Evolutionary conservation across 2,797 vertebrate species (phyloP), one percentile per base, ranked within the genome.

Genomic region (Channallabes apus): DNA sequence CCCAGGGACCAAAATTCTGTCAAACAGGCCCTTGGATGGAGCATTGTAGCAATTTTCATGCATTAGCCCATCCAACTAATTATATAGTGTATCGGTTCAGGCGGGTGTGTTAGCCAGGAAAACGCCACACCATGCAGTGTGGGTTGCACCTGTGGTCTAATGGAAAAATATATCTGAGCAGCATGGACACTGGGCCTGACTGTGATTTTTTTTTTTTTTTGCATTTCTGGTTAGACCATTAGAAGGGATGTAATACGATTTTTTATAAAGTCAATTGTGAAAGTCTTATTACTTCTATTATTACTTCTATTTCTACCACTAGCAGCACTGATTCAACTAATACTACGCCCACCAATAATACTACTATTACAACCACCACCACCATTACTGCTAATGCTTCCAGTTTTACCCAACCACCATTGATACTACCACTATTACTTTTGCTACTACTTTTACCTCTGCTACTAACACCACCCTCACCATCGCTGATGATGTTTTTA

Each of bases 181-280:
- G 61, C 0, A 51, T 29, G 69, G 69, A 41, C 18, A 27, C 80
- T 46, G 62, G 27, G 41, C 46, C 59, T 24, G 22, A 62, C 41
- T 81, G 59, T 35, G 84, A 71, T 80, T 73, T 61, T 61, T n/a
- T 46, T 59, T 82, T 73, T 73, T 61, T 35, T 46, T 59, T 82
- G 51, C 61, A 59, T 41, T 59, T 62, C 72, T 71, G 80, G 54
- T 82, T 82, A 69, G 58, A 82, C 41, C n/a, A 51, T 18, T 35
- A 62, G 29, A 82, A 76, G n/a, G 24, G 84, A 67, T 32, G 20
- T 80, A 35, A 62, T 35, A n/a, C 7, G 38, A 27, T 62, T 3
- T 41, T 41, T 41, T 7, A 38, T 38, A 38, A 38, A 38, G 38
- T 41, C 38, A 41, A 41, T 41, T 41, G 38, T 41, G 38, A 41